Evolutionary conservation across 2,797 vertebrate species (phyloP).

Genomic region (Salmo trutta): DNA sequence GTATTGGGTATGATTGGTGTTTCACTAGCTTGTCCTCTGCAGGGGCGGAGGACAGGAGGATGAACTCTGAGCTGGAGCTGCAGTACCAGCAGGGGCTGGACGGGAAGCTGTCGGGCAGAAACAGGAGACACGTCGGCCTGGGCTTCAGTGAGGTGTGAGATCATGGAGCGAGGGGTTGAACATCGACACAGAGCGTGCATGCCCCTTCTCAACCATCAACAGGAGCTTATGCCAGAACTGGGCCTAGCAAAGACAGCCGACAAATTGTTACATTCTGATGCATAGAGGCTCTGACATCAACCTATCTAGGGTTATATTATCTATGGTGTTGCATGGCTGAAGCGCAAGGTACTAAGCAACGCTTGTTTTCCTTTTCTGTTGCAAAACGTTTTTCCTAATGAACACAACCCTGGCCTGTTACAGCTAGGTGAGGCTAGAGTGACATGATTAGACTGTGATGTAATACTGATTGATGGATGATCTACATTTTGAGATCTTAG

Average conservation of each 20-base stretch:
- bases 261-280: not conserved
- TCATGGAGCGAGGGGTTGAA: not conserved
- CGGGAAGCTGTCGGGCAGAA: conserved; percentile 88
- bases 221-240: too few relatives aligned
- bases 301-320: too few relatives aligned
- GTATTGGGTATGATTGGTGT: conserved; percentile 39
- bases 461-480: too few relatives aligned
- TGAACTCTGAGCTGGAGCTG: conserved; percentile 89
- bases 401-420: not conserved
- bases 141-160: conserved; percentile 89
- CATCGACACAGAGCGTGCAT: too few relatives aligned
- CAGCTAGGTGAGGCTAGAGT: not conserved
- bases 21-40: conserved; percentile 44
- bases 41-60: conserved; percentile 91
- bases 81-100: conserved; percentile 96
- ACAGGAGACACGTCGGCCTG: conserved; percentile 91
- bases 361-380: not conserved
- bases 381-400: not conserved
- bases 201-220: too few relatives aligned
- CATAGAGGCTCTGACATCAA: not conserved
- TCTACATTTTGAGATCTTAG: not conserved
- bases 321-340: not conserved
- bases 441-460: not conserved
- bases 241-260: not conserved
- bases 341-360: too few relatives aligned